Base-by-base conservation (phyloP, 64 coral and sea anemone species). In the Astreopora myriophthalma region DNA sequence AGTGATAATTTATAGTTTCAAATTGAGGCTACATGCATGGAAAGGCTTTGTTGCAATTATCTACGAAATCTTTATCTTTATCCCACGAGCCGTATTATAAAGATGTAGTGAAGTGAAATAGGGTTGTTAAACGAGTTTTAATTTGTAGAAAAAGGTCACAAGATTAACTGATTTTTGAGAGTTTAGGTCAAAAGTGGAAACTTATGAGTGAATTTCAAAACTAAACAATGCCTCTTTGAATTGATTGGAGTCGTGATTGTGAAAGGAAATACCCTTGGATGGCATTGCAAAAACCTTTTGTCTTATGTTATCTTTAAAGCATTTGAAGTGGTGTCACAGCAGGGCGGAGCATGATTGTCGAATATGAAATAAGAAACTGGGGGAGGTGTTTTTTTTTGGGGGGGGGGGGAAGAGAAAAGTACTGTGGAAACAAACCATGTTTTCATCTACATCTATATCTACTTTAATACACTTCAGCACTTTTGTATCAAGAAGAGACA, bases 271-370 rank as follows among this genome's bases (percentile, higher is more conserved):
- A 34, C 20, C 20, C 32, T 65, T 65, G 57, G 16, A 22, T 39
- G 29, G 26, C 11, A 8, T 11, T 55, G 17, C 26, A 51, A 13
- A 49, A 17, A 27, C 44, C 44, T 28, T 16, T 78, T 34, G 26
- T 35, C 27, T 80, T 33, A 16, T 28, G 31, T 83, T 39, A 20
- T 10, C 22, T 38, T 8, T 24, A 62, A 64, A 25, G 78, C 20
- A 64, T 64, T 65, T 82, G n/a, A 63, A 82, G 79, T 65, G 57
- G 79, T 64, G 17, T 83, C 24, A 38, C 17, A 19, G n/a, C n/a
- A 64, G 33, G 31, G 22, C 25, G 55, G 33, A 29, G 48, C 7
- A 9, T 3, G 24, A 64, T 46, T n/a, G 42, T 46, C 7, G 73
- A 76, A 71, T 33, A 71, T n/a, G n/a, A n/a, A n/a, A n/a, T n/a